phyloP scores from a whole-genome alignment of 2,113 vertebrate species.

The Zeus faber region DNA sequence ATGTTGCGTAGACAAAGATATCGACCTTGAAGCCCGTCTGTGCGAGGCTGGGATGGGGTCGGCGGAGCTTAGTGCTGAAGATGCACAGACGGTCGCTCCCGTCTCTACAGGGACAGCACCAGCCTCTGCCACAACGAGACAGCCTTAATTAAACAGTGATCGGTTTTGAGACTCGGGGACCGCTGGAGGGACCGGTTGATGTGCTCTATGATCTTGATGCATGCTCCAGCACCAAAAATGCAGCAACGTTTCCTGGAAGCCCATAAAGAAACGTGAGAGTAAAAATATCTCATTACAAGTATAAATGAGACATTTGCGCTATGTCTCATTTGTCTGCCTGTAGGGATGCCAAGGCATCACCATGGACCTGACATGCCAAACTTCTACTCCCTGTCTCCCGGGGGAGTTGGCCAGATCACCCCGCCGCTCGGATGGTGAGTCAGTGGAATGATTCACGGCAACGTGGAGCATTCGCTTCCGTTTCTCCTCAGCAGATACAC shows the following conservation, averaged over 20 bases:
- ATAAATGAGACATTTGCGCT: too few relatives aligned
- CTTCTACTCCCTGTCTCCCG: slow-evolving; percentile 95
- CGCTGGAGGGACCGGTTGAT: slow-evolving; percentile 49
- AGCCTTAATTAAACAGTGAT: slow-evolving; percentile 85
- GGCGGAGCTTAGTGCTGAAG: slow-evolving; percentile 78
- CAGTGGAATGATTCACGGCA: too few relatives aligned
- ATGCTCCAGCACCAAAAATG: too few relatives aligned
- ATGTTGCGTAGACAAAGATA: too few relatives aligned
- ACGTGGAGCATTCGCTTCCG: slow-evolving; percentile 1
- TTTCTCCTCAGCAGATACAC: slow-evolving; percentile 20
- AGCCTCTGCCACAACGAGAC: too few relatives aligned
- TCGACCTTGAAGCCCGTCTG: too few relatives aligned
- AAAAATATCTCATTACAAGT: too few relatives aligned
- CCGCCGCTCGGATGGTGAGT: slow-evolving; percentile 97
- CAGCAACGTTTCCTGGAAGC: too few relatives aligned
- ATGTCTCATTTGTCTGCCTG: slow-evolving; percentile 17
- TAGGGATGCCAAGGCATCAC: slow-evolving; percentile 95
- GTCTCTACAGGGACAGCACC: slow-evolving; percentile 79
- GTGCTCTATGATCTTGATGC: slow-evolving; percentile 28
- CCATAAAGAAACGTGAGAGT: too few relatives aligned
- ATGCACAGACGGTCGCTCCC: slow-evolving; percentile 81
- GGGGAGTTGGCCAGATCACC: slow-evolving; percentile 94
- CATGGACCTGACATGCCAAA: slow-evolving; percentile 91
- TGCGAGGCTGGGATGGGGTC: too few relatives aligned
- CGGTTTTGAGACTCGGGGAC: slow-evolving; percentile 41